Evolutionary conservation across 2,888 invertebrate genomes (phyloP).

Genomic region (Epiperipatus broadwayi): DNA sequence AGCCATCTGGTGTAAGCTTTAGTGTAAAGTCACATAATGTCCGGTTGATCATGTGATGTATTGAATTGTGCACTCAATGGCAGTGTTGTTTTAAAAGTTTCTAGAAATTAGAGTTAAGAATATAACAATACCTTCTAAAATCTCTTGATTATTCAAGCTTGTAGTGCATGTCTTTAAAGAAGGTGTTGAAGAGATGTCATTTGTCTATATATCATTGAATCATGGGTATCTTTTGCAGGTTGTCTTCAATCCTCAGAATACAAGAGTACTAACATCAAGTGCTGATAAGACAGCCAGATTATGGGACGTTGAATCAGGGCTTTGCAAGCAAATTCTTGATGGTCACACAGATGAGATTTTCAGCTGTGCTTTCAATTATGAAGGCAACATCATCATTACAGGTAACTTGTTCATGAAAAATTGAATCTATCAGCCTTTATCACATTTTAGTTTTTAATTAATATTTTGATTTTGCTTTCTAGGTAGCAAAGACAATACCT

Average conservation of each 20-base stretch:
- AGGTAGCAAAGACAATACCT: constrained; percentile 64
- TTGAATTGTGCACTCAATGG: too few relatives aligned
- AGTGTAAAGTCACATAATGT: too few relatives aligned
- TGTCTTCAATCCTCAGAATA: constrained; percentile 58
- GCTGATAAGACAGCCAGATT: constrained; percentile 51
- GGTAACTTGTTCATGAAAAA: constrained; percentile 19
- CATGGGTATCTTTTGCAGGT: constrained; percentile 41
- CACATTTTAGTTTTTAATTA: too few relatives aligned
- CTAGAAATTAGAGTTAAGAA: too few relatives aligned
- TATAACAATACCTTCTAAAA: too few relatives aligned
- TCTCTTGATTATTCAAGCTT: too few relatives aligned
- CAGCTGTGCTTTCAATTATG: constrained; percentile 58
- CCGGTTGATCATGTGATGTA: too few relatives aligned
- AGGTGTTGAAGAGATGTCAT: too few relatives aligned
- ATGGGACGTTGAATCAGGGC: constrained; percentile 50
- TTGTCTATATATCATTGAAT: too few relatives aligned
- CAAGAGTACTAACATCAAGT: constrained; percentile 50
- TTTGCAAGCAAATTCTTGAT: constrained; percentile 48
- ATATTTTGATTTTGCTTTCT: constrained; percentile 18
- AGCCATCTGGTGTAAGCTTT: too few relatives aligned
- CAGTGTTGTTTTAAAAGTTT: too few relatives aligned
- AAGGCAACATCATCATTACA: constrained; percentile 54
- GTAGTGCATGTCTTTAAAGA: too few relatives aligned
- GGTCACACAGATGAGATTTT: constrained; percentile 62
- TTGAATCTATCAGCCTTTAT: background rate